phyloP scores from a whole-genome alignment of 2,113 vertebrate species.

The Eublepharis macularius region DNA sequence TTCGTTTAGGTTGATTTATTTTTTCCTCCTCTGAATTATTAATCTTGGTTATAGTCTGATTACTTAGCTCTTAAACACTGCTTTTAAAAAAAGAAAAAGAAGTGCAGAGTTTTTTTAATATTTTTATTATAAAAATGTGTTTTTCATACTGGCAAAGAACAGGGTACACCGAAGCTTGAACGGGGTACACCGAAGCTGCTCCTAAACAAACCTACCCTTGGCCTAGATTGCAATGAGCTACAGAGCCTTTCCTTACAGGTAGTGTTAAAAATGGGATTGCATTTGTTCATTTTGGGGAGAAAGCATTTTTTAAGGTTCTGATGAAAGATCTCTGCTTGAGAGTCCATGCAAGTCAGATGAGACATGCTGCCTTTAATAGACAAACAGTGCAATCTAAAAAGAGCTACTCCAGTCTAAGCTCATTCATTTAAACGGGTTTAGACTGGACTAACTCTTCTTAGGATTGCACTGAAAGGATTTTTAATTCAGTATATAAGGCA shows the following conservation, averaged over 20 bases:
- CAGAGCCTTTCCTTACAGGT: neutral
- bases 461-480: too few relatives aligned
- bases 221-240: neutral
- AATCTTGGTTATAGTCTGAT: conserved; percentile 14
- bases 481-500: too few relatives aligned
- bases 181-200: neutral
- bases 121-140: conserved; percentile 2
- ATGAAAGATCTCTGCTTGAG: too few relatives aligned
- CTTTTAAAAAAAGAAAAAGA: neutral
- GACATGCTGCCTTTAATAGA: too few relatives aligned
- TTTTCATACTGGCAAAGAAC: conserved; percentile 21
- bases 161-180: neutral
- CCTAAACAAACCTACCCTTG: neutral
- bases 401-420: too few relatives aligned
- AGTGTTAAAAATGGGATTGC: too few relatives aligned
- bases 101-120: neutral
- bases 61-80: conserved; percentile 19
- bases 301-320: too few relatives aligned
- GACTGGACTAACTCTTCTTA: too few relatives aligned
- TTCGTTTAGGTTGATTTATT: neutral
- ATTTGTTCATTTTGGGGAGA: too few relatives aligned
- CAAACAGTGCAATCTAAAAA: too few relatives aligned
- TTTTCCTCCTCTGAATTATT: neutral
- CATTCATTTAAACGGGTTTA: too few relatives aligned
- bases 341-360: too few relatives aligned